Evolutionary conservation across 2,888 invertebrate species (phyloP), one percentile per base, ranked within the genome.

Genomic region (Hyposoter dolosus): DNA sequence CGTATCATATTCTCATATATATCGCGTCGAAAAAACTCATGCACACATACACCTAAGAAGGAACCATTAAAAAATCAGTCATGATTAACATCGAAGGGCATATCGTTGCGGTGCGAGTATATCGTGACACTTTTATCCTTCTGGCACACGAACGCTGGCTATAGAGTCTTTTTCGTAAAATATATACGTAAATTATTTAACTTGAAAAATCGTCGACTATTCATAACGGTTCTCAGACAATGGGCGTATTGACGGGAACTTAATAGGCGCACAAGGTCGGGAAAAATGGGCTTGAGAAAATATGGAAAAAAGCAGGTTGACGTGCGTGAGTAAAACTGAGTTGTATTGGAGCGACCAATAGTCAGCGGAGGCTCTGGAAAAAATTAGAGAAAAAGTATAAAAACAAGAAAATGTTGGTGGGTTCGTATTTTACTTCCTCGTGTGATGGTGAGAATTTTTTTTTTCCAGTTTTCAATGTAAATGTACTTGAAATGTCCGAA

Each of bases 61-160:
- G 43, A n/a, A 12, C 45, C 66, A 82, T 85, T 85, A 78, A 85
- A 82, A 82, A 82, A 85, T 82, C 79, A 69, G 56, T 79, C 82
- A 82, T 85, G 60, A 75, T 83, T 80, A 79, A 5, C 12, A 78
- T 47, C 60, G 47, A 56, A 76, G 45, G 17, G 43, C 43, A 74
- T 74, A 75, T 75, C 63, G 50, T 82, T 68, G 53, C 15, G n/a
- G n/a, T 19, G 35, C 35, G 35, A 32, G 56, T 68, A 32, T 68
- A 75, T 82, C 53, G 60, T 32, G 35, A 50, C 82, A 63, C 69
- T 40, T 82, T 50, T 45, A 28, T 63, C n/a, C 15, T 7, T 6
- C 6, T 19, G 17, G 45, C 19, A 9, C 12, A 63, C 23, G 28
- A 60, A 40, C 47, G 56, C 17, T 63, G 10, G n/a, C 10, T 3